These are phyloP conservation scores for Ia io DNA, from an alignment of 2,113 vertebrate species.

Conservation along the genomic window DNA sequence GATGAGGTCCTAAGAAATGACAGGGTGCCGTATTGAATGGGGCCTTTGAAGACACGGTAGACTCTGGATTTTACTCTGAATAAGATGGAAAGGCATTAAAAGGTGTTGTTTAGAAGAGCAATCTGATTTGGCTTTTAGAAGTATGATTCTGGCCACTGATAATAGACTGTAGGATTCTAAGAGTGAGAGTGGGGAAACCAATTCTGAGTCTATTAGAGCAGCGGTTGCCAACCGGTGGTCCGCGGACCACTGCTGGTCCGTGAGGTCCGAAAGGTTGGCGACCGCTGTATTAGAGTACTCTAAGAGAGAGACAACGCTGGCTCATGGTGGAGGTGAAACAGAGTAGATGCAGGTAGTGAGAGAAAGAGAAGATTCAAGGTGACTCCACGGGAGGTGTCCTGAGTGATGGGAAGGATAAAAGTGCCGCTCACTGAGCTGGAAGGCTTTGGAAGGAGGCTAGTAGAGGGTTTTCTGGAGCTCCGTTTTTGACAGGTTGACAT, in stretches of 20 bases:
- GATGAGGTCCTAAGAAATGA: not conserved
- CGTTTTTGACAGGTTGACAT: not conserved
- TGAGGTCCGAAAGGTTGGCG: too few relatives aligned
- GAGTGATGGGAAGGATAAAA: not conserved
- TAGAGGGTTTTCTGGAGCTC: not conserved
- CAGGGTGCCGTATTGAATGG: fast-evolving
- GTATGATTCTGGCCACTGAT: not conserved
- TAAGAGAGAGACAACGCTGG: not conserved
- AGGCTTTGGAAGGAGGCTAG: not conserved
- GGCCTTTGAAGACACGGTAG: not conserved
- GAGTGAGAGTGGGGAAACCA: not conserved
- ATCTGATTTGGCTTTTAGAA: not conserved
- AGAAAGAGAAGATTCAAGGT: not conserved
- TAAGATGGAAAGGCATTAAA: not conserved
- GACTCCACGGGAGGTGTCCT: not conserved
- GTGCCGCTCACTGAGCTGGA: not conserved
- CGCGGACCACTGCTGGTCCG: too few relatives aligned
- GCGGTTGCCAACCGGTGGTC: too few relatives aligned
- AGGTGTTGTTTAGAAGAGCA: not conserved
- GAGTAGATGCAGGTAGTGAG: not conserved
- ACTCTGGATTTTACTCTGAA: not conserved
- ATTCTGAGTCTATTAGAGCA: not conserved
- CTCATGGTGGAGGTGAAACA: not conserved
- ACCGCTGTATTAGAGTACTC: fast-evolving
- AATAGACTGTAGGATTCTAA: not conserved